Conservation (phyloP, 1,140 invertebrate genomes). For the Drosophila orena region DNA sequence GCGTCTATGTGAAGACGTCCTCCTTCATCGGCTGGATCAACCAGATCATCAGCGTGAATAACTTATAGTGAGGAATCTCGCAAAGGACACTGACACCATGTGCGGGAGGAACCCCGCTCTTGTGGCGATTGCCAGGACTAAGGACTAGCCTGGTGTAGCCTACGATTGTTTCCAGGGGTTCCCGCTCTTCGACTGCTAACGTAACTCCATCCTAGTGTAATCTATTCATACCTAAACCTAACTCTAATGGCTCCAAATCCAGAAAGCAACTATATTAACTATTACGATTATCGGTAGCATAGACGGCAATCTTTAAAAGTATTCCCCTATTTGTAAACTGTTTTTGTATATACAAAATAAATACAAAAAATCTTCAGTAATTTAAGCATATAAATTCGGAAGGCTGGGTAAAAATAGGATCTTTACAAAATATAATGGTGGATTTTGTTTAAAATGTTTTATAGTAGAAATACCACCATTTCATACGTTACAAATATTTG, state of each 20-base stretch:
- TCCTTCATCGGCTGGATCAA: conserved; percentile 98
- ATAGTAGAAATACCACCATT: too few relatives aligned
- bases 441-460: too few relatives aligned
- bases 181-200: conserved; percentile 64
- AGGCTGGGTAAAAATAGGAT: not conserved
- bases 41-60: conserved; percentile 98
- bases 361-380: conserved; percentile 61
- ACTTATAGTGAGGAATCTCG: conserved; percentile 87
- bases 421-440: too few relatives aligned
- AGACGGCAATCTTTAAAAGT: conserved; percentile 70
- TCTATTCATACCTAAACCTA: conserved; percentile 72
- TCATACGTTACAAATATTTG: too few relatives aligned
- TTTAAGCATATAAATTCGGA: not conserved
- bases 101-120: conserved; percentile 60
- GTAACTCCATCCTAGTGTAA: conserved; percentile 76
- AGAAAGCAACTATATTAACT: conserved; percentile 37
- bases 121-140: conserved; percentile 46
- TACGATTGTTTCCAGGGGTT: conserved; percentile 58
- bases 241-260: conserved; percentile 19
- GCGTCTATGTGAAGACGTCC: conserved; percentile 97
- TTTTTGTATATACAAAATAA: conserved; percentile 80
- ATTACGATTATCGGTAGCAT: conserved; percentile 53
- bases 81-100: conserved; percentile 6
- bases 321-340: conserved; percentile 71
- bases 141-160: conserved; percentile 13